Base-by-base conservation (phyloP, 2,888 invertebrate species). In the Polydrusus cervinus region DNA sequence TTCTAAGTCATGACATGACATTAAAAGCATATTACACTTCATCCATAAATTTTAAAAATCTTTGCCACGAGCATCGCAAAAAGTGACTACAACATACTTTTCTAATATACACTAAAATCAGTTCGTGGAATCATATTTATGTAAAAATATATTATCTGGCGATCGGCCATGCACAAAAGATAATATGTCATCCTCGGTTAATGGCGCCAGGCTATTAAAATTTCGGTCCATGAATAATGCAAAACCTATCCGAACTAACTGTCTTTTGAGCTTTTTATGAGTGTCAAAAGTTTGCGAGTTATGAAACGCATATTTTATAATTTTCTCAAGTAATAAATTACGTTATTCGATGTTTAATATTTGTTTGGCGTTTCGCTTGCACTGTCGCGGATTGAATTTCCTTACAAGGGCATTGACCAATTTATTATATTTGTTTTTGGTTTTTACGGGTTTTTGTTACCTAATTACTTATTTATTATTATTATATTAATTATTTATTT, bases 221-320 rank as follows among this genome's bases (percentile, higher is more conserved):
- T 43, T 47, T 71, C 20, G 16, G 43, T 13, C 55, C 65, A 71
- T 71, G 71, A 71, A 71, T 71, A 71, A 71, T 71, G 65, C 65
- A 71, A 71, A 65, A 57, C 71, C 64, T 65, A 55, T 51, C 34
- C 65, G 20, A 71, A 71, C 65, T 65, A 65, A 71, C 71, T 53
- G 71, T 71, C 69, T 57, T 57, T 65, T 18, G 10, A 38, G 55
- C 65, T 57, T 65, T 62, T 64, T 71, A 40, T 25, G 40, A 55
- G 45, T 71, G 71, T 57, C 53, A 45, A 60, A 61, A 53, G 20
- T 62, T 51, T 49, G 14, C 51, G 57, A 13, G 34, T 14, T n/a
- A 14, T 9, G 55, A 55, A 14, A 8, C 38, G 13, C 9, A 34
- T 49, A 16, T 64, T 64, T 25, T 38, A 34, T 65, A 47, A 30